Percentiles rank a stretch among this genome's conserved stretches.
Evolutionary conservation across 2,888 invertebrate species (phyloP).

Genomic region (Brachyptera risi): DNA sequence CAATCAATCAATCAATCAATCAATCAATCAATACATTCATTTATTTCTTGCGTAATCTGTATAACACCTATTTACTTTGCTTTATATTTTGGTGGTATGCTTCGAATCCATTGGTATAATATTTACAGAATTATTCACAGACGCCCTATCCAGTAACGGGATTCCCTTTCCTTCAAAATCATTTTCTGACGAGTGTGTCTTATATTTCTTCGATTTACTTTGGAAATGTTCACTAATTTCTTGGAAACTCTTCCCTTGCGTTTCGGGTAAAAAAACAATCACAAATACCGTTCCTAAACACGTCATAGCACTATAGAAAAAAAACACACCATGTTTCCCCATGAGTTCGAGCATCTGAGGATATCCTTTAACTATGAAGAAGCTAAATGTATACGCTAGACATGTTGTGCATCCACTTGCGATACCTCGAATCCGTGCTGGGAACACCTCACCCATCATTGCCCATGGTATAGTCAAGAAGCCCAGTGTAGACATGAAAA

Average conservation of each 20-base stretch:
- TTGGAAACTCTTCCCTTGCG: conserved; percentile 50
- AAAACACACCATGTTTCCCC: conserved; percentile 49
- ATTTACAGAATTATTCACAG: too few species aligned
- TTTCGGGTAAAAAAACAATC: conserved; percentile 49
- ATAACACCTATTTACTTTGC: too few species aligned
- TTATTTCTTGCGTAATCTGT: too few species aligned
- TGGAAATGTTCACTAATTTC: conserved; percentile 46
- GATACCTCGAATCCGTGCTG: conserved; percentile 49
- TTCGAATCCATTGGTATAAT: too few species aligned
- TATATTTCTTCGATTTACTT: neutral
- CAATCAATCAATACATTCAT: too few species aligned
- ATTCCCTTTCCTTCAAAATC: too few species aligned
- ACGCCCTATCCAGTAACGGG: too few species aligned
- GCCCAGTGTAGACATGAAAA: conserved; percentile 51
- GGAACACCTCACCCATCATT: conserved; percentile 54
- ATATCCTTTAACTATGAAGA: conserved; percentile 51
- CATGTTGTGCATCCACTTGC: conserved; percentile 50
- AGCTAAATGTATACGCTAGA: conserved; percentile 51
- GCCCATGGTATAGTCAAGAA: conserved; percentile 55
- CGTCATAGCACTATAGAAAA: conserved; percentile 48
- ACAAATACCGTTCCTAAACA: conserved; percentile 51
- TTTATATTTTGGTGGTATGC: too few species aligned
- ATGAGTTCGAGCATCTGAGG: conserved; percentile 45
- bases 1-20: too few species aligned
- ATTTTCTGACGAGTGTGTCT: too few species aligned